Evolutionary conservation across 2,113 vertebrate species (phyloP).

Genomic region (Pontoporia blainvillei): DNA sequence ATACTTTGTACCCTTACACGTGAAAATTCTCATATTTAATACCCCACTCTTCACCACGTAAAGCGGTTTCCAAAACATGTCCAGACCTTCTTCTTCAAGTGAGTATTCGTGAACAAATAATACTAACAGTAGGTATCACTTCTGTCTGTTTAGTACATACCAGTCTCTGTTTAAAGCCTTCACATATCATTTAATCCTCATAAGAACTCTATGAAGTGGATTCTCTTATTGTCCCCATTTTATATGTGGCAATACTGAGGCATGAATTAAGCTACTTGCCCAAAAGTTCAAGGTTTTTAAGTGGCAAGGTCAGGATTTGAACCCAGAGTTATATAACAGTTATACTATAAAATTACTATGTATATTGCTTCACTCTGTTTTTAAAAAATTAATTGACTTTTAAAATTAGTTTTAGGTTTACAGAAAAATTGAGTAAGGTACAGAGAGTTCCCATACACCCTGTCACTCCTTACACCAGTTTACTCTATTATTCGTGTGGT

Average conservation of each 20-base stretch:
- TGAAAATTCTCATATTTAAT: not conserved
- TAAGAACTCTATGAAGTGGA: not conserved
- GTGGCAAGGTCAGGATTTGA: not conserved
- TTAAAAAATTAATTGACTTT: not conserved
- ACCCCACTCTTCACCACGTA: not conserved
- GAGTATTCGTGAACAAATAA: not conserved
- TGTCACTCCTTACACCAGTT: not conserved
- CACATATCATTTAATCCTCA: not conserved
- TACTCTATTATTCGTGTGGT: not conserved
- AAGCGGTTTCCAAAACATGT: not conserved
- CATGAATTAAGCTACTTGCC: not conserved
- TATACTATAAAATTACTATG: not conserved
- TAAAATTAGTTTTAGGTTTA: not conserved
- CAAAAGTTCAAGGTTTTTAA: not conserved
- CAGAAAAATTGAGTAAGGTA: not conserved
- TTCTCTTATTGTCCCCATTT: not conserved
- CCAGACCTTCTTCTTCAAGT: not conserved
- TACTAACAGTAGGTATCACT: not conserved
- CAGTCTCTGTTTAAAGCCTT: not conserved
- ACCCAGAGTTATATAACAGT: not conserved
- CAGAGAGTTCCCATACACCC: not conserved
- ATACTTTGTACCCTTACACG: not conserved
- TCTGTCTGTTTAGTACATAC: not conserved
- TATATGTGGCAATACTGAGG: not conserved
- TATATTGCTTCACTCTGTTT: not conserved